Base-by-base conservation (phyloP, 2,888 invertebrate genomes). In the Drosophila stalkeri region DNA sequence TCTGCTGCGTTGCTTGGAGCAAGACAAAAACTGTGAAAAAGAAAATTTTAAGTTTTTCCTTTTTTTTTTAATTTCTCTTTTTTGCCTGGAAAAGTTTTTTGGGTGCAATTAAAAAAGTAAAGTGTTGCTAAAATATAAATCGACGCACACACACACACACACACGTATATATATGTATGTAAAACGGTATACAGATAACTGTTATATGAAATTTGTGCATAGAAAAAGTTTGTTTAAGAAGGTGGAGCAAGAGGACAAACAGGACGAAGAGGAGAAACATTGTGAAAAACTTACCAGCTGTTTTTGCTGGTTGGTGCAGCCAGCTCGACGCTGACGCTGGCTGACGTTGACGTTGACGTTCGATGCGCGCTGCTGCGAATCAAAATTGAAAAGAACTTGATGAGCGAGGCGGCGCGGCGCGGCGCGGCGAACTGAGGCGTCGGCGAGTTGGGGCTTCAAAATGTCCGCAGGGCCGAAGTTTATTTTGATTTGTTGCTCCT, bases 231-330 rank as follows among this genome's bases (percentile, higher is more conserved):
- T 18, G 35, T 18, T 16, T 37, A 66, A 37, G 33, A 11, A 31
- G 18, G 39, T 4, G 7, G 2, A 39, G 2, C 16, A 14, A 7
- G 4, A 6, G 33, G 27, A 5, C 27, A 3, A 7, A 20, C 3
- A 23, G 33, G 9, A 31, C 27, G 14, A 20, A 16, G 23, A 8
- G 35, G 35, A 31, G 9, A 18, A 31, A 18, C 37, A 20, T 23
- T 46, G 46, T 60, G 35, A 57, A 66, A 71, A 67, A 78, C 81
- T 80, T 76, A 77, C 77, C 77, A 75, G 65, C 70, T 80, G 69
- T 39, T 68, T 66, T 23, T 54, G 63, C 76, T 75, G 65, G 56
- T 77, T 75, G 65, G 56, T 77, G 77, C 80, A 61, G 75, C 69
- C 47, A 64, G 43, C 49, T 31, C 51, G 43, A 49, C 57, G 72